Conservation (phyloP, 2,888 invertebrate species). For the Trileptium ribeirensis region DNA sequence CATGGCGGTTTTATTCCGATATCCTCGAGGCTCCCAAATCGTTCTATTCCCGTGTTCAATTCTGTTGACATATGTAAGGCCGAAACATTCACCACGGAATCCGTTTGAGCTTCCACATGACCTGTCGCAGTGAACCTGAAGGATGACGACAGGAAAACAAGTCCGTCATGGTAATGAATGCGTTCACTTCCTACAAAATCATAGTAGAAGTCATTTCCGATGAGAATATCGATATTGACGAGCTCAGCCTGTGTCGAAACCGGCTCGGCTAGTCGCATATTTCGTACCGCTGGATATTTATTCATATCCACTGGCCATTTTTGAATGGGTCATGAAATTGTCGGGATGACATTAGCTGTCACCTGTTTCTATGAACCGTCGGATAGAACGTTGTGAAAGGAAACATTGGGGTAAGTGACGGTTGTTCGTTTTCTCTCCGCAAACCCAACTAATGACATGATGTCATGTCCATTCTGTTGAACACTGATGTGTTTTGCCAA, state of each 20-base stretch:
- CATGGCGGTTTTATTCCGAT: neutral
- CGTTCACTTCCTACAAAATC: neutral
- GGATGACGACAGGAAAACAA: neutral
- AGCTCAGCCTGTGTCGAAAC: neutral
- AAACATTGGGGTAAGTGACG: neutral
- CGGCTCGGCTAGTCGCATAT: conserved; percentile 2
- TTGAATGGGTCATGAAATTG: conserved; percentile 7
- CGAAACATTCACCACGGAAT: neutral
- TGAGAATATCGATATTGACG: conserved; percentile 1
- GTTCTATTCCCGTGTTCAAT: neutral
- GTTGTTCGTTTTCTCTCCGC: neutral
- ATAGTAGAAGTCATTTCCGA: conserved; percentile 15
- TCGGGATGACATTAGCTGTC: neutral
- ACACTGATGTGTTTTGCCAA: neutral
- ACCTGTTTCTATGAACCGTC: neutral
- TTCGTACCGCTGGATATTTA: neutral
- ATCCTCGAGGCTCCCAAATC: neutral
- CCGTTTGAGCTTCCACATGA: neutral
- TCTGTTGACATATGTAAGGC: neutral
- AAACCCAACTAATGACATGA: neutral
- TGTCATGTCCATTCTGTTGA: neutral
- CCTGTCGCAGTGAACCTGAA: neutral
- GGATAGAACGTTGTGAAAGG: neutral
- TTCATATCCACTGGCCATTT: neutral
- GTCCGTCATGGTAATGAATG: neutral